Evolutionary conservation across 2,888 invertebrate species (phyloP).

Genomic region (Platyscelio sp.): DNA sequence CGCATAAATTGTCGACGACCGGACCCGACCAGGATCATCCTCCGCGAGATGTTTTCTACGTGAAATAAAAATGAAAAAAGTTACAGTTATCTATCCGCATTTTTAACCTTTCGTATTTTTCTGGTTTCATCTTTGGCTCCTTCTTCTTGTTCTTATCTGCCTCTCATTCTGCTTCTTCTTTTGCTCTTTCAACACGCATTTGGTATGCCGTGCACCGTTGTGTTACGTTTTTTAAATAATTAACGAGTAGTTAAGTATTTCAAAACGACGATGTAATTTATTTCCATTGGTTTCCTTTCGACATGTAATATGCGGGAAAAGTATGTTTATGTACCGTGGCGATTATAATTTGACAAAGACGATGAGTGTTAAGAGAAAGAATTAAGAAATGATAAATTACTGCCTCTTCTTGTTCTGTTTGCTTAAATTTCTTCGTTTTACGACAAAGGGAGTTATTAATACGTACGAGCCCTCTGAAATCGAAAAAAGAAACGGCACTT

Average conservation of each 20-base stretch:
- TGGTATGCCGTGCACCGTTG: conserved; percentile 21
- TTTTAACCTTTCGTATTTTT: neutral
- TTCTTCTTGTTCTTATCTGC: neutral
- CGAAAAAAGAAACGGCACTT: no score
- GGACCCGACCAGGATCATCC: no score
- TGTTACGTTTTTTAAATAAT: conserved; percentile 50
- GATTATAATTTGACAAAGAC: conserved; percentile 15
- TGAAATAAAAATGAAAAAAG: conserved; percentile 7
- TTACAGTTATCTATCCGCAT: neutral
- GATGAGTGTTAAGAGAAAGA: no score
- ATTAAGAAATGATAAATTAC: no score
- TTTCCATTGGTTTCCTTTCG: conserved; percentile 52
- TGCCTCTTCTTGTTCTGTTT: no score
- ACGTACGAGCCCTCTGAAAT: no score
- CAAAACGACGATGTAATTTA: conserved; percentile 48
- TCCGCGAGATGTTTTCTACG: no score
- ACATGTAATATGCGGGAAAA: conserved; percentile 50
- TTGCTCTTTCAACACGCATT: conserved; percentile 24
- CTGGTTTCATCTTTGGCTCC: neutral
- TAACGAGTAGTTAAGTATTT: conserved; percentile 44
- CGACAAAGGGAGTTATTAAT: no score
- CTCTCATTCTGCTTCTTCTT: neutral
- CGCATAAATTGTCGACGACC: no score
- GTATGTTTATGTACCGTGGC: conserved; percentile 27
- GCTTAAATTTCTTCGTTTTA: no score